Evolutionary conservation across 2,797 vertebrate species (phyloP).

Genomic region (Xenops minutus): DNA sequence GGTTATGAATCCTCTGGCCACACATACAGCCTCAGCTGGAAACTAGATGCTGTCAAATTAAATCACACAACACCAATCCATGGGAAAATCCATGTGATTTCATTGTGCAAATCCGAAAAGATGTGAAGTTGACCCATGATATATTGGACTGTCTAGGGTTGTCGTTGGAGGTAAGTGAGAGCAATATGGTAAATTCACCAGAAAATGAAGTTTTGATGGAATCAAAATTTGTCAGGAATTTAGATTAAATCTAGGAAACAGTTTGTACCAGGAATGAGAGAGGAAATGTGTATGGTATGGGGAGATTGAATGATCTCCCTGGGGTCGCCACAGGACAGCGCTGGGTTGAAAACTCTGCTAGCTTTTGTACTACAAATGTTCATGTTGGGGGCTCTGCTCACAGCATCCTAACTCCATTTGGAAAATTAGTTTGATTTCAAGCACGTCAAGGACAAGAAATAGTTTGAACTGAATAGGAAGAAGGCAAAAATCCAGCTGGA

Average conservation of each 20-base stretch:
- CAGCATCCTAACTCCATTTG: background rate
- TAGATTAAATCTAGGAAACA: background rate
- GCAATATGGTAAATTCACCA: background rate
- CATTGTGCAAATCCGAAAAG: background rate
- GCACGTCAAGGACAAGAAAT: background rate
- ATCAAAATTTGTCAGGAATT: background rate
- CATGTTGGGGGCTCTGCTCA: background rate
- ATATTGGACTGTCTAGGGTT: background rate
- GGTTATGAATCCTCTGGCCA: background rate
- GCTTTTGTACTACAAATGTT: background rate
- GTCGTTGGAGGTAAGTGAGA: background rate
- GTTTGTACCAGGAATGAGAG: background rate
- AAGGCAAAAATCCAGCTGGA: background rate
- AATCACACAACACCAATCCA: background rate
- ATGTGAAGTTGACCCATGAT: background rate
- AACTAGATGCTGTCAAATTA: background rate
- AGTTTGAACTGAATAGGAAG: background rate
- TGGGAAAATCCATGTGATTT: background rate
- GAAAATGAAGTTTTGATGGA: background rate
- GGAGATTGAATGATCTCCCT: background rate
- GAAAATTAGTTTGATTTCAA: background rate
- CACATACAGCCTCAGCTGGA: fast-evolving
- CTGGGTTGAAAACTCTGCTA: background rate
- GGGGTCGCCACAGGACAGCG: background rate
- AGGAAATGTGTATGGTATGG: background rate